Conservation (phyloP, 2,888 invertebrate genomes). For the Cryptus viduatorius region DNA sequence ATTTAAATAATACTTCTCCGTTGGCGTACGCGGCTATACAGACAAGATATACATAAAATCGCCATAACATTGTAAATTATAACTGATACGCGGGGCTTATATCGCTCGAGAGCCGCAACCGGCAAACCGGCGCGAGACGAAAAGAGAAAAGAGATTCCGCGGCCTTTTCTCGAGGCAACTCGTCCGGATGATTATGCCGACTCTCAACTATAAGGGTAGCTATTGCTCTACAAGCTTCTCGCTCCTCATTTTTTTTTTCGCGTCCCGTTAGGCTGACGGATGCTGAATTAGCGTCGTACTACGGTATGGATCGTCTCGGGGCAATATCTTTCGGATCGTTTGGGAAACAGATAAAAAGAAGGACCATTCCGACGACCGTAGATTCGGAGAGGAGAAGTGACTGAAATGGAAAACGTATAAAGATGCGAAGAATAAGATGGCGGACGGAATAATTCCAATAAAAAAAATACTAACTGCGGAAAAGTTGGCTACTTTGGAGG, state of each 20-base stretch:
- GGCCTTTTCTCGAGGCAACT: conserved; percentile 60
- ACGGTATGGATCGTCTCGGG: background rate
- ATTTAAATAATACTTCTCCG: conserved; percentile 85
- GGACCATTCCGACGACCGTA: background rate
- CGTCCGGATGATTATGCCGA: conserved; percentile 72
- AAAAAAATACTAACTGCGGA: background rate
- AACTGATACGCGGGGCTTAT: conserved; percentile 84
- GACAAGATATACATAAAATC: conserved; percentile 85
- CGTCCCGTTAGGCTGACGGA: conserved; percentile 45
- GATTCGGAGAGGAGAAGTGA: background rate
- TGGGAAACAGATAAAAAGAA: conserved; percentile 11
- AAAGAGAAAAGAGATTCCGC: conserved; percentile 59
- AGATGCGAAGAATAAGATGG: background rate
- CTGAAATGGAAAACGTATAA: background rate
- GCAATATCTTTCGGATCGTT: conserved; percentile 34
- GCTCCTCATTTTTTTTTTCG: conserved; percentile 50
- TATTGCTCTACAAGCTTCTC: conserved; percentile 47
- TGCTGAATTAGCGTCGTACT: conserved; percentile 58
- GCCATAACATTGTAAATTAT: conserved; percentile 85
- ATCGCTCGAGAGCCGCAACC: conserved; percentile 71
- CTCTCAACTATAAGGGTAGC: conserved; percentile 61
- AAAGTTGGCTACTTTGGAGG: background rate
- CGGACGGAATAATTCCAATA: conserved; percentile 2
- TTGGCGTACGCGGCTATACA: conserved; percentile 74
- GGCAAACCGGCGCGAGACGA: conserved; percentile 32